Conservation (phyloP, 2,113 vertebrate genomes). For the Mirounga angustirostris region DNA sequence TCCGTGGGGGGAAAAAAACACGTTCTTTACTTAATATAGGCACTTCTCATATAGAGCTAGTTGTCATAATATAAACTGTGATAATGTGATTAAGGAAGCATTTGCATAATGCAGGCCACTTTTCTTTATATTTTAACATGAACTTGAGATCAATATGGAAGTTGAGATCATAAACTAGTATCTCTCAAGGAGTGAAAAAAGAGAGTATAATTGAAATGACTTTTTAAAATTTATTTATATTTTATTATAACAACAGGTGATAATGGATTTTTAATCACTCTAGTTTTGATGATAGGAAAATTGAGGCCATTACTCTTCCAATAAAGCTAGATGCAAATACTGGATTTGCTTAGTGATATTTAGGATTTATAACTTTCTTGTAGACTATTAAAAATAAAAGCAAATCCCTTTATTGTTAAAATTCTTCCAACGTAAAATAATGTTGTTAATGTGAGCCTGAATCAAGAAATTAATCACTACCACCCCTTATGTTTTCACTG, state of each 20-base stretch:
- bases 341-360: constrained; percentile 20
- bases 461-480: neutral
- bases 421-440: constrained; percentile 4
- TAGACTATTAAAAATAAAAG: constrained; percentile 57
- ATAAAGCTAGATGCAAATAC: constrained; percentile 29
- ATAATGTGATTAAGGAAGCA: neutral
- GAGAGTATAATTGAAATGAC: neutral
- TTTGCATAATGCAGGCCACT: neutral
- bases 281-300: constrained; percentile 55
- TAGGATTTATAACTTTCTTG: constrained; percentile 7
- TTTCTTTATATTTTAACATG: constrained; percentile 8
- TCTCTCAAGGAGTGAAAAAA: neutral
- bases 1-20: neutral
- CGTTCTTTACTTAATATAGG: neutral
- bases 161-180: constrained; percentile 1
- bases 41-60: neutral
- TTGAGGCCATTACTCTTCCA: neutral
- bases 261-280: constrained; percentile 62
- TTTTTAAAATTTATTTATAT: neutral
- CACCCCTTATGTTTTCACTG: neutral
- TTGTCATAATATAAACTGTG: constrained; percentile 11
- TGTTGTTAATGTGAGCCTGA: neutral
- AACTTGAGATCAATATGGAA: neutral
- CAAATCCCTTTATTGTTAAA: constrained; percentile 44
- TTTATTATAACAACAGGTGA: constrained; percentile 10